A percentile compares a stretch with the other conserved stretches of the same genome.
Conservation (phyloP, 2,113 vertebrate species). For the Pseudorectes ferrugineus region DNA sequence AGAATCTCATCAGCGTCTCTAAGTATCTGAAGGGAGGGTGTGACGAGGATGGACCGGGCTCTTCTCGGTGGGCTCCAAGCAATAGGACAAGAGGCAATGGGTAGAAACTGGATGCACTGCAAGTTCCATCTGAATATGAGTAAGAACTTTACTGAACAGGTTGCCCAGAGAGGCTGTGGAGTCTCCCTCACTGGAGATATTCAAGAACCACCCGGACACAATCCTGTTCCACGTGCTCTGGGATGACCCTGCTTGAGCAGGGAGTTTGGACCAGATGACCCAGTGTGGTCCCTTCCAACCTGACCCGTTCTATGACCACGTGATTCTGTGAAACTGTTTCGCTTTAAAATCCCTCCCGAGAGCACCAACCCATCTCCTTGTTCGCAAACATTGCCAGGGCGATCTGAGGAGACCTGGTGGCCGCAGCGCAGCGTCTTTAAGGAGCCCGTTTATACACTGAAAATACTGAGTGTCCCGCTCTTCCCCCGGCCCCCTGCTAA, state of each 20-base stretch:
- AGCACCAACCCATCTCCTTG: background rate
- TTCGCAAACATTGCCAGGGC: no score
- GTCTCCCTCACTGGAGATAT: background rate
- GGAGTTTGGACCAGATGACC: background rate
- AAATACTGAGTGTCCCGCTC: fast-evolving
- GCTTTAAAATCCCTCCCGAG: background rate
- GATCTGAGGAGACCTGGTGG: background rate
- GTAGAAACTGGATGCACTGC: background rate
- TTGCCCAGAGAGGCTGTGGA: background rate
- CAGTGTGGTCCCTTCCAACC: background rate
- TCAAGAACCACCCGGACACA: no score
- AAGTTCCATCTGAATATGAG: background rate
- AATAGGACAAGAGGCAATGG: background rate
- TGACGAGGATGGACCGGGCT: background rate
- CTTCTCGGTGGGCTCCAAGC: background rate
- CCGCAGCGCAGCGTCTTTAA: background rate
- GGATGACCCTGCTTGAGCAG: background rate
- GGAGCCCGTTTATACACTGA: fast-evolving
- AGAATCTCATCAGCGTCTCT: no score
- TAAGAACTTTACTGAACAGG: background rate
- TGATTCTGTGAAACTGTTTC: background rate
- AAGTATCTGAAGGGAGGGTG: background rate
- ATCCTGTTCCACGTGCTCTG: background rate
- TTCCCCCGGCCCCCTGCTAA: fast-evolving
- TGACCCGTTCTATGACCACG: background rate